Evolutionary conservation across 1,140 invertebrate species (phyloP), one percentile per base, ranked within the genome.

Genomic region (Drosophila parabipectinata): DNA sequence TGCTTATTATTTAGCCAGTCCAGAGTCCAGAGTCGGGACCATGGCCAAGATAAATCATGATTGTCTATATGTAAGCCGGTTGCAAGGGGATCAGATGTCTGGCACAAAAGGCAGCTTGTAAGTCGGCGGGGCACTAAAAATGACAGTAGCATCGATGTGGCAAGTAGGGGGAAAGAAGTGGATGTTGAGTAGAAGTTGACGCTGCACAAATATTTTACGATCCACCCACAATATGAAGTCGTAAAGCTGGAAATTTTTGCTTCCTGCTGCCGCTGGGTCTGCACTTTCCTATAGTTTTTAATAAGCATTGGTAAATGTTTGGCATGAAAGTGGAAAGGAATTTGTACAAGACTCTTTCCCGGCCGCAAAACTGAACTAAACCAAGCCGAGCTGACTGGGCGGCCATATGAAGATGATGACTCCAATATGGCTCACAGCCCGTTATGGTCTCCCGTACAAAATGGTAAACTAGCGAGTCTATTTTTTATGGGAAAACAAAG

Each of bases 201-300:
- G 74, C 60, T 82, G 84, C 83, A 79, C 79, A 79, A 72, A 79
- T 88, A 58, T 75, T 87, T 88, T 83, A 88, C 84, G 83, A 88
- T 77, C 79, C 80, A 58, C 84, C 83, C 83, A 88, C 83, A 89
- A 88, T 88, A 88, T 88, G 79, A 89, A 88, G 83, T 88, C 83
- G 83, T 88, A 89, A 88, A 88, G 72, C 83, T 79, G 84, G 51
- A 79, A 83, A 89, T 89, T 88, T 83, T 79, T 63, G 83, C 83
- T 88, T 83, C 83, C 83, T 88, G 83, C 79, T 78, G 74, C 54
- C 60, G 60, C 32, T 55, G 63, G 59, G 72, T 77, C 71, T 72
- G 64, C 45, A 47, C 75, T 77, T 89, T 83, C 51, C 83, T 88
- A 79, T 89, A 79, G 79, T 79, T 88, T 88, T 89, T 88, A 88